These are phyloP conservation scores for Craniophora ligustri DNA, from an alignment of 2,888 invertebrate species.

Conservation along the genomic window DNA sequence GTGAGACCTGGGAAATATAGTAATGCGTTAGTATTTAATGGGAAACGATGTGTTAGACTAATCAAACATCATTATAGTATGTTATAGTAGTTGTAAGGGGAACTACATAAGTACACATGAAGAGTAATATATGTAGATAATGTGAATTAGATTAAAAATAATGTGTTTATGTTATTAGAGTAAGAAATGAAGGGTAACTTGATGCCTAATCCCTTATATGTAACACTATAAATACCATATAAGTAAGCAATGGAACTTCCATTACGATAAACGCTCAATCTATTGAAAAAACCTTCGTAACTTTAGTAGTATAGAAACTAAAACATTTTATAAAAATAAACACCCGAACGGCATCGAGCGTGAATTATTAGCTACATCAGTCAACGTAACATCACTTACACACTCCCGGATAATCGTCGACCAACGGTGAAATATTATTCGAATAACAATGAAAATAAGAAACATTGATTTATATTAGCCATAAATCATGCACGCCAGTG, in stretches of 20 bases:
- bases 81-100: conserved; percentile 4
- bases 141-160: not conserved
- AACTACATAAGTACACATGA: no score
- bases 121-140: not conserved
- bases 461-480: conserved; percentile 68
- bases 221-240: no score
- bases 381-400: conserved; percentile 62
- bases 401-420: conserved; percentile 50
- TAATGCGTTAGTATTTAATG: conserved; percentile 74
- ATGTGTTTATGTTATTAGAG: not conserved
- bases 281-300: not conserved
- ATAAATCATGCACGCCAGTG: conserved; percentile 61
- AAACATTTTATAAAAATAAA: conserved; percentile 13
- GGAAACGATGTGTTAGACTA: conserved; percentile 35
- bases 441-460: conserved; percentile 74
- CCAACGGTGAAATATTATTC: conserved; percentile 69
- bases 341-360: conserved; percentile 26
- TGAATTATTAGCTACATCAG: conserved; percentile 69
- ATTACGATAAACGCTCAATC: no score
- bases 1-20: conserved; percentile 87
- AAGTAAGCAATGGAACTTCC: no score
- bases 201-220: no score
- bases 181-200: no score
- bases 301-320: not conserved
- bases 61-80: conserved; percentile 1